These are phyloP conservation scores for Apostichopus japonicus DNA, from an alignment of 35 echinoderm and acorn worm species.

Conservation along the genomic window DNA sequence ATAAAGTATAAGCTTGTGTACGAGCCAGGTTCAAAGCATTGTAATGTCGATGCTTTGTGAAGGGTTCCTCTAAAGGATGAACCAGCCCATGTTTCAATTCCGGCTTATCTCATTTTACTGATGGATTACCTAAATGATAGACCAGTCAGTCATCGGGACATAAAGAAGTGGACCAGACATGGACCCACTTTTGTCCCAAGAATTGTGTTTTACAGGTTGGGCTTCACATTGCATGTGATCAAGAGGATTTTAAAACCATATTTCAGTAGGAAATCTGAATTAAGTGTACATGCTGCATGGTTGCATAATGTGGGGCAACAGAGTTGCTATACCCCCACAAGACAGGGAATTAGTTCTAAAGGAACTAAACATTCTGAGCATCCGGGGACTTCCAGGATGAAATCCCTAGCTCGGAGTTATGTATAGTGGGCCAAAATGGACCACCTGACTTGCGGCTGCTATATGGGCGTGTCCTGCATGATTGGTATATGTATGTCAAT, in stretches of 20 bases:
- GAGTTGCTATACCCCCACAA: slow-evolving; percentile 59
- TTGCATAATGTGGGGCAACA: slow-evolving; percentile 62
- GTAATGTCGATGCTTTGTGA: slow-evolving; percentile 56
- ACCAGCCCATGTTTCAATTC: not conserved
- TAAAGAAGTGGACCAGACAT: slow-evolving; percentile 13
- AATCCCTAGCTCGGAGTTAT: slow-evolving; percentile 67
- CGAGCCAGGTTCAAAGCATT: slow-evolving; percentile 35
- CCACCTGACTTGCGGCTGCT: slow-evolving; percentile 14
- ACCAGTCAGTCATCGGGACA: not conserved
- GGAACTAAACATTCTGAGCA: slow-evolving; percentile 73
- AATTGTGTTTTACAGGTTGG: slow-evolving; percentile 2
- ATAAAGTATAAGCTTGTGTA: slow-evolving; percentile 52
- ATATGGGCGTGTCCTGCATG: not conserved
- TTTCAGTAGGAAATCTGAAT: slow-evolving; percentile 53
- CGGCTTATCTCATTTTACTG: not conserved
- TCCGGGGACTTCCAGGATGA: slow-evolving; percentile 66
- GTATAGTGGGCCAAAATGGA: slow-evolving; percentile 80
- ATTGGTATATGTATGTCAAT: too few relatives aligned
- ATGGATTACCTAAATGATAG: not conserved
- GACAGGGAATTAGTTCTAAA: slow-evolving; percentile 51
- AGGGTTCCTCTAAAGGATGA: slow-evolving; percentile 53
- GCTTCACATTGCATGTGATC: not conserved
- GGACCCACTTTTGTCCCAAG: slow-evolving; percentile 4
- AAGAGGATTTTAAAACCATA: slow-evolving; percentile 10
- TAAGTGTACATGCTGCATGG: slow-evolving; percentile 49